These are phyloP conservation scores for Nephrotoma guestfalica DNA, from an alignment of 2,888 invertebrate genomes.

Conservation along the genomic window DNA sequence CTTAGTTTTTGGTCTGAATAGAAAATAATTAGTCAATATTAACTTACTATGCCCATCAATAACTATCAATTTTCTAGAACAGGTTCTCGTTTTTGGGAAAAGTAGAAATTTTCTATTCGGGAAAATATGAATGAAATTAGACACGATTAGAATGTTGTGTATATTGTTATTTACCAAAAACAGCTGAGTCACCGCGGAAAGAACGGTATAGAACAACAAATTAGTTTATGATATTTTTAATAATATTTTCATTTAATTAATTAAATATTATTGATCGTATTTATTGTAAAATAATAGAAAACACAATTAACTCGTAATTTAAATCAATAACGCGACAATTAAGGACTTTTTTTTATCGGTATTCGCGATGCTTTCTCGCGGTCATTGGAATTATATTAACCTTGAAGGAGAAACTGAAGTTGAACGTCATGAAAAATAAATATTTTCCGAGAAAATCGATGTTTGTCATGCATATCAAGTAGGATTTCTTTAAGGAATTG, in stretches of 20 bases:
- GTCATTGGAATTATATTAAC: too few species aligned
- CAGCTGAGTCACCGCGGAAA: background rate
- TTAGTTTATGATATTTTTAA: background rate
- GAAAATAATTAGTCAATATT: background rate
- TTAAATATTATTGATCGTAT: background rate
- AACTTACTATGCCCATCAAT: background rate
- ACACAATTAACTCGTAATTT: background rate
- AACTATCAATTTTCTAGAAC: background rate
- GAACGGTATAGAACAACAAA: background rate
- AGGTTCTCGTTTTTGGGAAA: background rate
- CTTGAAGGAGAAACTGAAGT: too few species aligned
- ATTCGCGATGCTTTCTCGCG: too few species aligned
- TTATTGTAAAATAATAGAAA: background rate
- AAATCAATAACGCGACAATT: background rate
- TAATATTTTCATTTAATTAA: background rate
- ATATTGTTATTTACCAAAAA: background rate
- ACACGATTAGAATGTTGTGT: background rate
- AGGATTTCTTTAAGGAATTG: too few species aligned
- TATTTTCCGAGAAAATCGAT: too few species aligned
- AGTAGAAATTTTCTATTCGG: background rate
- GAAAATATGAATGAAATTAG: background rate
- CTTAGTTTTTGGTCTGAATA: background rate
- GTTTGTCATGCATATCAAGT: too few species aligned
- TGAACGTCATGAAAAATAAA: too few species aligned
- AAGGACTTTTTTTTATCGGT: too few species aligned